Evolutionary conservation across 2,888 invertebrate species (phyloP), one percentile per base, ranked within the genome.

Genomic region (Athripsodes cinereus): DNA sequence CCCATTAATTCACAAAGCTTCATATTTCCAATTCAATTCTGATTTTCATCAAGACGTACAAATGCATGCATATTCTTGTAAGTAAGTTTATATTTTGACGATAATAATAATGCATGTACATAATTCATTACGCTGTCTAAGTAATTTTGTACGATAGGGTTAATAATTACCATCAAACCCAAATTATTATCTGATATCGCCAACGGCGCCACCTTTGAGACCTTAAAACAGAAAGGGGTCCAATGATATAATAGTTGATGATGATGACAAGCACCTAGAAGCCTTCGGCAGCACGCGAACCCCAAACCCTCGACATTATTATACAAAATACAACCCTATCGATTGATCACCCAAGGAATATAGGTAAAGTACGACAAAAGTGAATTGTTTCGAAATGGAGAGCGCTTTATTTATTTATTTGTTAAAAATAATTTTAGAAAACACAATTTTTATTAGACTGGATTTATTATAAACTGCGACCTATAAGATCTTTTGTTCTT

Each of bases 241-340:
- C 49, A 35, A 3, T 10, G 26, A 3, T 40, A n/a, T n/a, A n/a
- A n/a, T n/a, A n/a, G 16, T 3, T 16, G 16, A 40, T 40, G 16
- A 40, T 57, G 62, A 60, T 62, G 62, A 62, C 62, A 60, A 40
- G 8, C 2, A 40, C 8, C 16, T 16, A 5, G 8, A 16, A 56
- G 61, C 57, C 52, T n/a, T 10, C 22, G 52, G 34, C 52, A 31
- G 56, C 62, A 62, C 62, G 62, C 62, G 60, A 62, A 46, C 59
- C 47, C 49, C 57, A 11, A 44, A 26, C 35, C 47, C 21, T 22
- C 55, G 18, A 19, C 31, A 18, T 44, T 50, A 22, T 40, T 18
- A 18, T 46, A 59, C 57, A 55, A 46, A 47, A 46, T 55, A 48
- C 51, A 49, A 40, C 16, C 40, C 40, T 13, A 31, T 40, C 40